These are phyloP conservation scores for Lagodon rhomboides DNA, from an alignment of 2,797 vertebrate genomes.

Conservation along the genomic window DNA sequence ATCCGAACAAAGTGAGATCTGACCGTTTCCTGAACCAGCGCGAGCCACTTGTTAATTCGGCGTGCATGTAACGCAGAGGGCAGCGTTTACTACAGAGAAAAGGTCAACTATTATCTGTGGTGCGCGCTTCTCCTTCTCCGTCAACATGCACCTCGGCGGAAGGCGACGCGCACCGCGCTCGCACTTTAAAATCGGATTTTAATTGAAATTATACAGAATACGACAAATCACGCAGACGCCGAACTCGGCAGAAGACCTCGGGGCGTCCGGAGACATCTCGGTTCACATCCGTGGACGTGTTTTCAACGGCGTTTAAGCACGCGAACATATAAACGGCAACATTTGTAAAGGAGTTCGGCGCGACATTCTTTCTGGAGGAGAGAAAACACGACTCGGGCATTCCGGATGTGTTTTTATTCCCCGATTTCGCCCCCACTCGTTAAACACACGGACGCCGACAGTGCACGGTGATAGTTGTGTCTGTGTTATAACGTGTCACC, in stretches of 20 bases:
- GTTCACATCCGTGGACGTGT: fast-evolving
- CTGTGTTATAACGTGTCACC: slow-evolving; percentile 24
- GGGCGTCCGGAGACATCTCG: fast-evolving
- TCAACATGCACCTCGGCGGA: neutral
- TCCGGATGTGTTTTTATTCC: slow-evolving; percentile 15
- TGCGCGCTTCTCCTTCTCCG: neutral
- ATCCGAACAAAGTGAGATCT: fast-evolving
- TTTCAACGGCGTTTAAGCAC: fast-evolving
- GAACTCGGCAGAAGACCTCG: neutral
- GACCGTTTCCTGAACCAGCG: fast-evolving
- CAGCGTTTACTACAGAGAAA: neutral
- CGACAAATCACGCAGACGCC: fast-evolving
- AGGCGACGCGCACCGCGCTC: neutral
- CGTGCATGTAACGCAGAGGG: neutral
- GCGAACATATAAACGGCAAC: neutral
- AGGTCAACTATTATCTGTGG: neutral
- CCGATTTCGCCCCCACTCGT: neutral
- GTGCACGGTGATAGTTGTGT: fast-evolving
- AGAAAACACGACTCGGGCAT: neutral
- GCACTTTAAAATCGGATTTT: neutral
- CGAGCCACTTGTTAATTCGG: neutral
- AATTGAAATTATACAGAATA: fast-evolving
- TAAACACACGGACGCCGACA: fast-evolving
- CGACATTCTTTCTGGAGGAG: neutral
- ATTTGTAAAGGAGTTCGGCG: slow-evolving; percentile 29